Percentiles rank a stretch among this genome's conserved stretches.
These are phyloP conservation scores for Girardinus metallicus DNA, from an alignment of 2,797 vertebrate species.

Conservation along the genomic window DNA sequence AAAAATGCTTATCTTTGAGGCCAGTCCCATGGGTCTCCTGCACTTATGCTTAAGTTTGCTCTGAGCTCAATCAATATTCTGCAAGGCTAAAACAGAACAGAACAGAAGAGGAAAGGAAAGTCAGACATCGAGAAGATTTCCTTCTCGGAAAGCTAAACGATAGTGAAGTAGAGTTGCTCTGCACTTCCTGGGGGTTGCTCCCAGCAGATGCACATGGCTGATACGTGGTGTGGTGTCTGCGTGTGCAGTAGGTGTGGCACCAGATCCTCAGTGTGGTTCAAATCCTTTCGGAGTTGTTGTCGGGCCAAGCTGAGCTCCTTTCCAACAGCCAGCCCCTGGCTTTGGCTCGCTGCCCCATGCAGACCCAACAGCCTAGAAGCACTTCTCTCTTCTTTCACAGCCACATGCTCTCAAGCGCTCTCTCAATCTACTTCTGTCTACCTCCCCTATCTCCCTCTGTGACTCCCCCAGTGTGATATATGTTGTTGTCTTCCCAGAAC, in stretches of 20 bases:
- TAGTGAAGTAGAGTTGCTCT: constrained; percentile 10
- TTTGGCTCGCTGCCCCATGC: constrained; percentile 71
- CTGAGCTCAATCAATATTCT: constrained; percentile 71
- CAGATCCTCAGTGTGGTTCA: constrained; percentile 39
- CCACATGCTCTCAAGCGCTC: constrained; percentile 66
- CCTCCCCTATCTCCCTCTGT: constrained; percentile 64
- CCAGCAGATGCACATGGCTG: constrained; percentile 39
- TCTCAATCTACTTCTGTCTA: constrained; percentile 63
- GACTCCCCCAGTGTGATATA: constrained; percentile 79
- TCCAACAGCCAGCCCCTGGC: constrained; percentile 61
- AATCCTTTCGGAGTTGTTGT: constrained; percentile 54
- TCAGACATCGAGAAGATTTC: constrained; percentile 14
- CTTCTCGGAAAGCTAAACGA: constrained; percentile 23
- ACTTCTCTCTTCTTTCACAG: constrained; percentile 68
- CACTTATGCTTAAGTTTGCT: constrained; percentile 67
- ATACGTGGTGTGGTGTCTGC: constrained; percentile 7
- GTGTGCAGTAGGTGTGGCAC: constrained; percentile 45
- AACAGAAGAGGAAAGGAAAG: constrained; percentile 30
- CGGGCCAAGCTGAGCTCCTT: constrained; percentile 67
- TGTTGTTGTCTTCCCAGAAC: constrained; percentile 83
- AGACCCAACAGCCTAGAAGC: constrained; percentile 70
- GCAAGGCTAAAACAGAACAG: constrained; percentile 44
- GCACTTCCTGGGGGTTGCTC: constrained; percentile 24
- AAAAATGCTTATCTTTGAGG: constrained; percentile 78
- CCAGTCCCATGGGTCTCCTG: constrained; percentile 53